Evolutionary conservation across 2,888 invertebrate genomes (phyloP), one percentile per base, ranked within the genome.

Genomic region (Zele albiditarsus): DNA sequence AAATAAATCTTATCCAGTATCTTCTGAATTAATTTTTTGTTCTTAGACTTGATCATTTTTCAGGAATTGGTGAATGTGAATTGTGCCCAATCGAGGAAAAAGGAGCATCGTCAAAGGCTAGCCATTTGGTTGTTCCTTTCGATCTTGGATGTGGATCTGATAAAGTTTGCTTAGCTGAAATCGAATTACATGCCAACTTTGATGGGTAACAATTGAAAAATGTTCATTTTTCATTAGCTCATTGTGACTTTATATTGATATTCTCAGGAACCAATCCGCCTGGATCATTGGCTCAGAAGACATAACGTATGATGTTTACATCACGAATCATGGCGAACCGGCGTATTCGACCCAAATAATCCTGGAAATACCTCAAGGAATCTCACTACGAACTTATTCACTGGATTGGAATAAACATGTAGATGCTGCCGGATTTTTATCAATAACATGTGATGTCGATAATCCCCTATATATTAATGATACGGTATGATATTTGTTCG

Each of bases 251-350:
- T 3, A 71, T 46, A 49, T n/a, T 78, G 20, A 42, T 25, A 3
- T 76, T 78, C 8, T 33, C 12, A 16, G 73, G 68, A 28, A 66
- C 66, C 12, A 69, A 25, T 74, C 71, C 53, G 68, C 80, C 1
- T 87, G 86, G 87, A 68, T 83, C 12, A 84, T 87, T 23, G 87
- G 87, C 27, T 86, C 87, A 4, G 79, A 79, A 4, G 83, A 86
- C 67, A 75, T 87, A 33, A 82, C 73, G 31, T 78, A 86, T 14
- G 80, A 80, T 74, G 46, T 81, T 0, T 49, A 16, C 38, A 74
- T 87, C 28, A 67, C 72, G n/a, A 87, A 88, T 74, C 38, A 71
- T 1, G 83, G 78, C 16, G 87, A 87, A 74, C 84, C 85, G 0
- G 85, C 87, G 1, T 86, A 87, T 76, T 74, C 80, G 5, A 82